phyloP scores from a whole-genome alignment of 2,797 vertebrate species.

The Aratinga solstitialis region DNA sequence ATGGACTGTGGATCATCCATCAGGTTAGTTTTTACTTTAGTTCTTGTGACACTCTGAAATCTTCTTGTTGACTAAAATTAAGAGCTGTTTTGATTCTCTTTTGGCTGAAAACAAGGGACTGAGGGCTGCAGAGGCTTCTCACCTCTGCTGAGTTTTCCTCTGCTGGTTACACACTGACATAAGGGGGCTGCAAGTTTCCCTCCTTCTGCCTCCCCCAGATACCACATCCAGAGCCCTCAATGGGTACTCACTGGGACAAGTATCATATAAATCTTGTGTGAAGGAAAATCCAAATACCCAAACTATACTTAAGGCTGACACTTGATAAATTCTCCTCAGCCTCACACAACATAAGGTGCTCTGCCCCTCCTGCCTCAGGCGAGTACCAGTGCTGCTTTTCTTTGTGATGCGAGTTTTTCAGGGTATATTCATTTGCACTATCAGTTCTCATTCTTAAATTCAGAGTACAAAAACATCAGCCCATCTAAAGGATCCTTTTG shows the following conservation, averaged over 20 bases:
- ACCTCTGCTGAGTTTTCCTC: background rate
- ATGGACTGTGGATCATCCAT: background rate
- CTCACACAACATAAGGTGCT: rapidly evolving
- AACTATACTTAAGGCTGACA: background rate
- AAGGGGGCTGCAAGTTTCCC: background rate
- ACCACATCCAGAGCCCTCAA: rapidly evolving
- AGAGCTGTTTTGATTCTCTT: background rate
- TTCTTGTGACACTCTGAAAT: background rate
- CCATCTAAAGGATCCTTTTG: background rate
- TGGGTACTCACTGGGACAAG: background rate
- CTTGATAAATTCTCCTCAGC: background rate
- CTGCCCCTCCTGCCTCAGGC: background rate
- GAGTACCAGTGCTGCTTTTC: background rate
- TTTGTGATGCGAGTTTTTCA: background rate
- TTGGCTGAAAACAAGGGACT: background rate
- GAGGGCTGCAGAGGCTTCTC: background rate
- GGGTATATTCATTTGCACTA: background rate
- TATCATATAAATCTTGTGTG: background rate
- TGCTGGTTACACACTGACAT: rapidly evolving
- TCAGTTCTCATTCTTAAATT: background rate
- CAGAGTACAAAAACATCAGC: background rate
- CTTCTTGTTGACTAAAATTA: background rate
- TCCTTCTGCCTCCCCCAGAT: background rate
- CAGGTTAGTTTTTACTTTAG: background rate
- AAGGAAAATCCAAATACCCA: background rate